Evolutionary conservation across 2,888 invertebrate genomes (phyloP).

Genomic region (Netelia melanura): DNA sequence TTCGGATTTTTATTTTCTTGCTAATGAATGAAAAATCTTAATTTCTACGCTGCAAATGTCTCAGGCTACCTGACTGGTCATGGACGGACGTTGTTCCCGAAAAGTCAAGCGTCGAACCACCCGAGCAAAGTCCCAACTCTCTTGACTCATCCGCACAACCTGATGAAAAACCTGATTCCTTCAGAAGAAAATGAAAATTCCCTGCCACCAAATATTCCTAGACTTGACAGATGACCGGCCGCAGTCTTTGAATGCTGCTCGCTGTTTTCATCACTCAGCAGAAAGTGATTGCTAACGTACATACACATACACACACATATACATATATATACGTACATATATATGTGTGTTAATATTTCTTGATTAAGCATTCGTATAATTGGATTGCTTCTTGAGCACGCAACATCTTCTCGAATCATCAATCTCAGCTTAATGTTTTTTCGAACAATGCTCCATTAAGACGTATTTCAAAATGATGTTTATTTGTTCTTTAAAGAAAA

Average conservation of each 20-base stretch:
- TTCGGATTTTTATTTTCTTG: neutral
- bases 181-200: constrained; percentile 26
- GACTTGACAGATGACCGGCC: constrained; percentile 44
- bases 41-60: constrained; percentile 43
- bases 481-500: neutral
- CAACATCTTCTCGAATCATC: constrained; percentile 44
- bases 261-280: constrained; percentile 3
- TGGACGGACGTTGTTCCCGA: constrained; percentile 49
- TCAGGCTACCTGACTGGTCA: constrained; percentile 59
- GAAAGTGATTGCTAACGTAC: constrained; percentile 20
- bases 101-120: constrained; percentile 7
- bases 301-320: neutral
- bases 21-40: neutral
- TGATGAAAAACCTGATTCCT: constrained; percentile 15
- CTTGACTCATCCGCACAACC: constrained; percentile 27
- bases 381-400: constrained; percentile 43
- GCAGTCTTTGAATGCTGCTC: constrained; percentile 34
- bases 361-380: neutral
- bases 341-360: neutral
- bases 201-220: constrained; percentile 36
- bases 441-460: constrained; percentile 41
- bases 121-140: constrained; percentile 28
- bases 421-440: constrained; percentile 41
- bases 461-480: constrained; percentile 26
- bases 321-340: too few species aligned